phyloP scores from a whole-genome alignment of 2,113 vertebrate genomes.

The Meles meles region DNA sequence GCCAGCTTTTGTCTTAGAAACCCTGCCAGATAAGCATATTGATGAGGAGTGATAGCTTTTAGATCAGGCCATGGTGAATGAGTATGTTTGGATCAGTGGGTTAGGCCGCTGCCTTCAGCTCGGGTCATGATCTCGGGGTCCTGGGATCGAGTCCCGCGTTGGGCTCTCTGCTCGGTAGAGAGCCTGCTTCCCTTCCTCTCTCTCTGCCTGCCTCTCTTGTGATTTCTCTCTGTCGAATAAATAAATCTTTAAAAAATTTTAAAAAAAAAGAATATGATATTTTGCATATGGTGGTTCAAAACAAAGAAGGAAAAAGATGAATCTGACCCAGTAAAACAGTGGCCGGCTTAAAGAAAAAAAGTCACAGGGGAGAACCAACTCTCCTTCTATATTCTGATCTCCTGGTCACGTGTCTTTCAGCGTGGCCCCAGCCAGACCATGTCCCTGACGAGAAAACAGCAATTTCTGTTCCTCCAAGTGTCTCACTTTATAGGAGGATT shows the following conservation, averaged over 20 bases:
- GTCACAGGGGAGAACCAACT: accelerated
- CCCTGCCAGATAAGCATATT: neutral
- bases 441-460: neutral
- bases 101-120: no score
- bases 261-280: neutral
- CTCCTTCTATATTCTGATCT: accelerated
- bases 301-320: neutral
- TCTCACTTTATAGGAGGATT: neutral
- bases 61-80: neutral
- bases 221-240: no score
- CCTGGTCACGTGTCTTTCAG: neutral
- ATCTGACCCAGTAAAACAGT: neutral
- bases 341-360: neutral
- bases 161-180: no score
- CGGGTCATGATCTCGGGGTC: no score
- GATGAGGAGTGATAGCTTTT: neutral
- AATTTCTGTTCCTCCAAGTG: neutral
- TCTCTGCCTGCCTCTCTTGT: no score
- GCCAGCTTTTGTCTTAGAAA: neutral
- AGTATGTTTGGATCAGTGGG: no score
- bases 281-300: neutral
- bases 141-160: no score
- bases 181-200: no score
- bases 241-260: no score
- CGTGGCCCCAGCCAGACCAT: accelerated